Evolutionary conservation across 2,113 vertebrate genomes (phyloP), one percentile per base, ranked within the genome.

Genomic region (Dicaeum eximium): DNA sequence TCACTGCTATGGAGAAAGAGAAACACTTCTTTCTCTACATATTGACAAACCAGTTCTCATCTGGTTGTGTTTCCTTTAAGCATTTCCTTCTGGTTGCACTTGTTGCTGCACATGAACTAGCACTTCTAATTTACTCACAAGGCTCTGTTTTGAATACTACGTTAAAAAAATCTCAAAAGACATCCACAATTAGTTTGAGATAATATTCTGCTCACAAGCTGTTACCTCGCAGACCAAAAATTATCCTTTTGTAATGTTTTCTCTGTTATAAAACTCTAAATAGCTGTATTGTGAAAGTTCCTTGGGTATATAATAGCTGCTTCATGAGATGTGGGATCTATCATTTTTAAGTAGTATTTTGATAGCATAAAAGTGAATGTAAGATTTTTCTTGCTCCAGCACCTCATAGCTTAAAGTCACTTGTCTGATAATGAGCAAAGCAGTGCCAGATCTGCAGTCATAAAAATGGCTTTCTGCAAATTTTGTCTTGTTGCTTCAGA

Each of bases 351-450:
- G 27, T 30, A 77, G 11, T 69, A 48, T 83, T 90, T 94, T 90
- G 92, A 53, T 81, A 84, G 45, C 64, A 48, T 90, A 84, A 81
- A 92, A 78, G 15, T 58, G 22, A 75, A 80, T 13, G 30, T 45
- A 86, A 83, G 48, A 27, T 53, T 81, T 88, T 88, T 86, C 30
- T 86, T 60, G 24, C 37, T 80, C 19, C 25, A 64, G 37, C n/a
- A 30, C 80, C 64, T 93, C 48, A 18, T 58, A 73, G 31, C 61
- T 95, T 94, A 86, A 90, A 94, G 91, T 92, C 60, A 45, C 75
- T 75, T 88, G 33, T 79, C 80, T 93, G 69, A 50, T 96, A 94
- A 95, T 96, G 95, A 95, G 90, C 86, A 91, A 81, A 91, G 42
- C 78, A 58, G 30, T 62, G 44, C 84, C 54, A 81, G 58, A 69